Conservation (phyloP, 2,888 invertebrate species). For the Drosophila borborema region DNA sequence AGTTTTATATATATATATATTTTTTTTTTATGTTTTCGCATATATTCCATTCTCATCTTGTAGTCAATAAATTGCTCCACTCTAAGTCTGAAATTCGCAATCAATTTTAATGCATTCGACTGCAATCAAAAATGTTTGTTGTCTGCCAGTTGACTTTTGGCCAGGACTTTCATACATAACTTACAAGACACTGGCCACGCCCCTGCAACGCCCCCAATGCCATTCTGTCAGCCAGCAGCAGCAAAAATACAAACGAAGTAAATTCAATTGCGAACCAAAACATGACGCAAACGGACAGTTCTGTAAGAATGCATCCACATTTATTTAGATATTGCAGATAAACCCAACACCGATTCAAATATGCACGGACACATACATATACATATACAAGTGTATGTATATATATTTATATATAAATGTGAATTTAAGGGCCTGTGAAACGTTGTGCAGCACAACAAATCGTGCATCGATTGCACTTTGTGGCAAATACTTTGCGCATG, state of each 20-base stretch:
- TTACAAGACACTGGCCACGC: slow-evolving; percentile 60
- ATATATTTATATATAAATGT: not conserved
- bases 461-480: slow-evolving; percentile 60
- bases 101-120: slow-evolving; percentile 78
- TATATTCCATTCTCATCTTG: not conserved
- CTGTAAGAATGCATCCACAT: slow-evolving; percentile 49
- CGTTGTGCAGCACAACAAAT: slow-evolving; percentile 70
- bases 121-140: slow-evolving; percentile 68
- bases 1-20: not conserved
- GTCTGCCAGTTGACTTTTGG: slow-evolving; percentile 59
- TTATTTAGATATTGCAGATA: slow-evolving; percentile 71
- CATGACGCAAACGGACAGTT: slow-evolving; percentile 49
- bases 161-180: slow-evolving; percentile 47
- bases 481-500: slow-evolving; percentile 72
- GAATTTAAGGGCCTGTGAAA: slow-evolving; percentile 35
- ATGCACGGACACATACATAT: slow-evolving; percentile 1
- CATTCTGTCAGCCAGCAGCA: slow-evolving; percentile 41
- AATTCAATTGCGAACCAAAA: slow-evolving; percentile 57
- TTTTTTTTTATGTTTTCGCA: too few relatives aligned
- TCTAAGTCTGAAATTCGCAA: slow-evolving; percentile 37
- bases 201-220: slow-evolving; percentile 61
- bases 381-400: not conserved
- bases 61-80: slow-evolving; percentile 15
- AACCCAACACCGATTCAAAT: slow-evolving; percentile 26
- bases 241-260: slow-evolving; percentile 57